Evolutionary conservation across 2,113 vertebrate species (phyloP).

Genomic region (Orientallactaga bullata): DNA sequence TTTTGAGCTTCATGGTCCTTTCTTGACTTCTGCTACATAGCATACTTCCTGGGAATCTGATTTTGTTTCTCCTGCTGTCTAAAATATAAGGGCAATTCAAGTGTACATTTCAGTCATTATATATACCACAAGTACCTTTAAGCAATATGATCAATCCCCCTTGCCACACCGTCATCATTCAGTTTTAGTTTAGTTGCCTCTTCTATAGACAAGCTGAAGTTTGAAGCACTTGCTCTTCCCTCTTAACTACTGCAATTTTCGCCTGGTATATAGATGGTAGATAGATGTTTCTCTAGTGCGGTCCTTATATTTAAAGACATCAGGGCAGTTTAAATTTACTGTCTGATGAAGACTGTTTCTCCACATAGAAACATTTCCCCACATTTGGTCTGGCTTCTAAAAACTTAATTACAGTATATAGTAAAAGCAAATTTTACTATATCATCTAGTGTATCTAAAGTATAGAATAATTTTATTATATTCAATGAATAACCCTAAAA

Average conservation of each 20-base stretch:
- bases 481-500: neutral
- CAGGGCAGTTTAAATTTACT: neutral
- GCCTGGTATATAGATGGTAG: neutral
- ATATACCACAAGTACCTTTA: neutral
- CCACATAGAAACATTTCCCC: neutral
- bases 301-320: neutral
- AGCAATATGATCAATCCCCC: neutral
- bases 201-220: neutral
- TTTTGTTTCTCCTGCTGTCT: conserved; percentile 18
- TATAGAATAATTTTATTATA: neutral
- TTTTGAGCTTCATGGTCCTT: neutral
- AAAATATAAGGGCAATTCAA: neutral
- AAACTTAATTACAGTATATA: neutral
- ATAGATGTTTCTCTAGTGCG: neutral
- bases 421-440: neutral
- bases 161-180: neutral
- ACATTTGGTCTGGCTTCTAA: neutral
- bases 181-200: neutral
- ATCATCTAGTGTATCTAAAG: neutral
- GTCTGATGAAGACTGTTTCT: neutral
- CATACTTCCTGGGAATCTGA: neutral
- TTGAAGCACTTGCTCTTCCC: neutral
- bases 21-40: neutral
- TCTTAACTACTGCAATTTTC: neutral
- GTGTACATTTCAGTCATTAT: neutral